phyloP scores from a whole-genome alignment of 2,797 vertebrate species.

The Rhincodon typus region DNA sequence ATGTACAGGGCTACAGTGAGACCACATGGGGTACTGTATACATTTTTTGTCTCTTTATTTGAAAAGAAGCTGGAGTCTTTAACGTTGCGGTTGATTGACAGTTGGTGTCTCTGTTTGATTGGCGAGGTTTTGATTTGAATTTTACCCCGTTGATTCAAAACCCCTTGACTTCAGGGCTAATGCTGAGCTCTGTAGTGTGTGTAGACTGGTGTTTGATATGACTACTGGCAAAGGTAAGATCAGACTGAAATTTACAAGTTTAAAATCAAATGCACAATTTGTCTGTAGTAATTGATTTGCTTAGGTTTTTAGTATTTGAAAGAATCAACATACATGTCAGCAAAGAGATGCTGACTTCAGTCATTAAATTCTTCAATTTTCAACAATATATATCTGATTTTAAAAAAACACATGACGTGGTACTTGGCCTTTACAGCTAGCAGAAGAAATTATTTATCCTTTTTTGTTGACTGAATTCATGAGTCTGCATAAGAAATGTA shows the following conservation, averaged over 20 bases:
- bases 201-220: slow-evolving; percentile 56
- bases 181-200: slow-evolving; percentile 39
- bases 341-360: not conserved
- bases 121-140: slow-evolving; percentile 51
- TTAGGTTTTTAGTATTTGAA: not conserved
- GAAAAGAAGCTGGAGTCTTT: slow-evolving; percentile 52
- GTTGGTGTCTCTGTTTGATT: slow-evolving; percentile 52
- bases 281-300: not conserved
- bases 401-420: not conserved
- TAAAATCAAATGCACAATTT: not conserved
- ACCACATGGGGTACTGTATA: too few species aligned
- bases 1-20: too few species aligned
- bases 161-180: slow-evolving; percentile 40
- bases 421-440: not conserved
- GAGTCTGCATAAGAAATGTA: not conserved
- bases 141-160: slow-evolving; percentile 44
- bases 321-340: not conserved
- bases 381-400: not conserved
- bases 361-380: not conserved
- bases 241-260: not conserved
- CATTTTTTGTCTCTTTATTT: not conserved
- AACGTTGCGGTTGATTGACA: slow-evolving; percentile 67
- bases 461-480: not conserved
- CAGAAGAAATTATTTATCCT: not conserved
- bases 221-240: slow-evolving; percentile 77